These are phyloP conservation scores for Patiria miniata DNA, from an alignment of 35 echinoderm and acorn worm species.

Conservation along the genomic window DNA sequence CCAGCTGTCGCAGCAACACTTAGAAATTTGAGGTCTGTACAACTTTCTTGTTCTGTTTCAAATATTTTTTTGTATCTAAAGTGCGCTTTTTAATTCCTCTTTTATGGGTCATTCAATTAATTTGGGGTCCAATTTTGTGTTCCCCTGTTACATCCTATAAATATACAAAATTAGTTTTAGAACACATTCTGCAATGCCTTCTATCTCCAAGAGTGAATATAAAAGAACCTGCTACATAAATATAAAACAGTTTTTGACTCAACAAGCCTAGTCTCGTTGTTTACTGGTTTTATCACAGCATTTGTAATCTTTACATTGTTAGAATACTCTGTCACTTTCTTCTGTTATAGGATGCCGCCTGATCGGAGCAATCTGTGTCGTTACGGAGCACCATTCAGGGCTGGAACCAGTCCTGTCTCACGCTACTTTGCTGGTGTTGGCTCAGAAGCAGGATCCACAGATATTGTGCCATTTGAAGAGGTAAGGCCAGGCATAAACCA, in stretches of 20 bases:
- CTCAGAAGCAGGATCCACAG: background rate
- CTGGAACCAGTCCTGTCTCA: background rate
- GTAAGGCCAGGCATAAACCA: background rate
- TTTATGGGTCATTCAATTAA: too few species aligned
- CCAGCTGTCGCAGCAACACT: slow-evolving; percentile 24
- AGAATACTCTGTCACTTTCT: background rate
- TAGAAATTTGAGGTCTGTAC: slow-evolving; percentile 36
- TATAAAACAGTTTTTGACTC: too few species aligned
- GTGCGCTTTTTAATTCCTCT: background rate
- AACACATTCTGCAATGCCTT: too few species aligned
- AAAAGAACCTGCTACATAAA: too few species aligned
- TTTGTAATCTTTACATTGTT: too few species aligned
- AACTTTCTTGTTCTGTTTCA: too few species aligned
- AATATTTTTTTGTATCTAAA: background rate
- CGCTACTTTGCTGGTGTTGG: slow-evolving; percentile 38
- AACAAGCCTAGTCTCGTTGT: too few species aligned
- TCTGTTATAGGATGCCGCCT: slow-evolving; percentile 2
- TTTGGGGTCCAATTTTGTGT: too few species aligned
- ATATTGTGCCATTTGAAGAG: slow-evolving; percentile 12
- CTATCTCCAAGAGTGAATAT: too few species aligned
- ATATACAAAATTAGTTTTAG: too few species aligned
- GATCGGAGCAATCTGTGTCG: slow-evolving; percentile 1
- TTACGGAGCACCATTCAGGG: slow-evolving; percentile 35
- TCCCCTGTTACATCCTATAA: too few species aligned
- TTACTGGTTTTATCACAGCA: too few species aligned